Base-by-base conservation (phyloP, 2,797 vertebrate genomes). In the Novumbra hubbsi region DNA sequence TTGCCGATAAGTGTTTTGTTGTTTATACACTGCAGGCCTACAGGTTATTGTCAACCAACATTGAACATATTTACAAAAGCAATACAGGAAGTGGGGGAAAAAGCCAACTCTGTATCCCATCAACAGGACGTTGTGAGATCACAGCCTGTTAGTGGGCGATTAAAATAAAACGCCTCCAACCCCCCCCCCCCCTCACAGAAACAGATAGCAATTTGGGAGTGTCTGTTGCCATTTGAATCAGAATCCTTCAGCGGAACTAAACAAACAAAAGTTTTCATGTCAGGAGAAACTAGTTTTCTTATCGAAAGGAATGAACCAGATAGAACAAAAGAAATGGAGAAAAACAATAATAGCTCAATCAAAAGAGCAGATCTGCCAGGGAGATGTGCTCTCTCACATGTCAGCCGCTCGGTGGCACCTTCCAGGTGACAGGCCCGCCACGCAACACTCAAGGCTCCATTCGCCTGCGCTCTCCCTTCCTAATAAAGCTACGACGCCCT, bases 231-330 rank as follows among this genome's bases (percentile, higher is more conserved):
- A 55, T 41, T 30, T 16, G 49, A 68, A 69, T 78, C 66, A 89
- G 87, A 89, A 80, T 84, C 76, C 55, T 52, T 72, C 80, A 90
- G 82, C 85, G 79, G 76, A 84, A 90, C 85, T 71, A 76, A 88
- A 93, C 84, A 93, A 91, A 90, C 85, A 87, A 93, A 93, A 92
- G 89, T 94, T 94, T 93, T 83, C 80, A 70, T 85, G 90, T 91
- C 88, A 87, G 87, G 81, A 85, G 84, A 89, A 91, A 88, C 83
- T 87, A 84, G 69, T 82, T 76, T 86, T 81, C 88, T 88, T 87
- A 83, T 84, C 81, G 78, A 84, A 87, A 80, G 76, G 2, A 77
- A 88, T 75, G 76, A 85, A 88, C 81, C 82, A 88, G 89, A 87
- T 85, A 87, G 88, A 88, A 83, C 84, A 88, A 77, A 73, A 57